Evolutionary conservation across 2,888 invertebrate species (phyloP).

Genomic region (Nomada flava): DNA sequence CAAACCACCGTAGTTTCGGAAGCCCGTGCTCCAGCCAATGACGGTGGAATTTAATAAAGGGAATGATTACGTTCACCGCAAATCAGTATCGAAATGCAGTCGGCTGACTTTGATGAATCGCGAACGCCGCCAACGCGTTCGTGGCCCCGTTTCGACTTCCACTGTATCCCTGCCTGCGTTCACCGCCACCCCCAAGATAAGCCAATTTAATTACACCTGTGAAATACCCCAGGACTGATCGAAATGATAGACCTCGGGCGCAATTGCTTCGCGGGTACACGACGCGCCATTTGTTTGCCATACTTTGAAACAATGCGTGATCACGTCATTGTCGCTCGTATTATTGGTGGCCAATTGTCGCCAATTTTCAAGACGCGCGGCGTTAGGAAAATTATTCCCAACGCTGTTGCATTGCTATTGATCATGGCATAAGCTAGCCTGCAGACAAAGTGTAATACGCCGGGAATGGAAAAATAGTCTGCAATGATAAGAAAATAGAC

Average conservation of each 20-base stretch:
- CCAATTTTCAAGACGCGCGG: too few relatives aligned
- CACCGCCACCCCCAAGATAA: constrained; percentile 63
- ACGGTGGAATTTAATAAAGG: constrained; percentile 72
- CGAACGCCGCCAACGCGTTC: constrained; percentile 30
- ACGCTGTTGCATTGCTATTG: background rate
- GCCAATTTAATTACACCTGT: constrained; percentile 71
- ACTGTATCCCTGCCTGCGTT: background rate
- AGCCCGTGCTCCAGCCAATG: constrained; percentile 58
- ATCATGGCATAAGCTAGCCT: background rate
- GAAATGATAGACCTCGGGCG: constrained; percentile 50
- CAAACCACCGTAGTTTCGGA: constrained; percentile 66
- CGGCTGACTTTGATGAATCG: constrained; percentile 72
- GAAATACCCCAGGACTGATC: constrained; percentile 55
- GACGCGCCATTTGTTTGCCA: constrained; percentile 9
- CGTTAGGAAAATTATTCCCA: background rate
- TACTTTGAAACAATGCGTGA: constrained; percentile 39
- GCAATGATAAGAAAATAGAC: background rate
- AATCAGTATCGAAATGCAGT: constrained; percentile 70
- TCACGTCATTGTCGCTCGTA: constrained; percentile 3
- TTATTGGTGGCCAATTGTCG: constrained; percentile 14
- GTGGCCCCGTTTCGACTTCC: constrained; percentile 11
- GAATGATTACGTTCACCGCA: constrained; percentile 72
- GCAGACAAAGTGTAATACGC: too few relatives aligned
- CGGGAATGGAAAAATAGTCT: too few relatives aligned
- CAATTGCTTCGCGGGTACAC: constrained; percentile 45